These are phyloP conservation scores for Chloroclysta siterata DNA, from an alignment of 2,888 invertebrate genomes.

Conservation along the genomic window DNA sequence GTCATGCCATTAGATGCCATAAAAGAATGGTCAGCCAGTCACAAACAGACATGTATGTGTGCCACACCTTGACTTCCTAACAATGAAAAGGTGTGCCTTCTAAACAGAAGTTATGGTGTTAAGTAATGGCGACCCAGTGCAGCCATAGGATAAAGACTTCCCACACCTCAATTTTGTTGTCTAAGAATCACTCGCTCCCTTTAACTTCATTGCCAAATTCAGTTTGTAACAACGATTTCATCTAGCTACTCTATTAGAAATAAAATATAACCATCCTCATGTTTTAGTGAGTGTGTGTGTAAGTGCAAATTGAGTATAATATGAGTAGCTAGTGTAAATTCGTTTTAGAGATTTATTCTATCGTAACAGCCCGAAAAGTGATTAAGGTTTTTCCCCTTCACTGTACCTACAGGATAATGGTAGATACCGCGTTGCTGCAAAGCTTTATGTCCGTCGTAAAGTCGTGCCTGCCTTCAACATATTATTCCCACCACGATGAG, in stretches of 20 bases:
- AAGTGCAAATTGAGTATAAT: neutral
- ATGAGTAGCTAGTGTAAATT: neutral
- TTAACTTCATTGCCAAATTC: neutral
- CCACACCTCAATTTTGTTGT: neutral
- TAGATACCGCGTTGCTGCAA: slow-evolving; percentile 44
- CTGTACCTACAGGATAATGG: slow-evolving; percentile 36
- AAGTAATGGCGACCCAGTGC: slow-evolving; percentile 59
- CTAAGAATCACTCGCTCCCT: neutral
- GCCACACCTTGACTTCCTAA: slow-evolving; percentile 61
- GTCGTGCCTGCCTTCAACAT: slow-evolving; percentile 49
- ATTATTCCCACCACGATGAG: slow-evolving; percentile 40
- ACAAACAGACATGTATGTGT: slow-evolving; percentile 57
- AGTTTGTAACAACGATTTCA: neutral
- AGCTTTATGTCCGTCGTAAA: slow-evolving; percentile 72
- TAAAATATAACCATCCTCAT: neutral
- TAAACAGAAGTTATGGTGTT: slow-evolving; percentile 77
- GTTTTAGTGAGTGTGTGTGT: neutral
- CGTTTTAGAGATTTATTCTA: neutral
- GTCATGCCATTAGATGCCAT: slow-evolving; percentile 50
- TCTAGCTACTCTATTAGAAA: neutral
- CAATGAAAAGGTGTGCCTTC: slow-evolving; percentile 59
- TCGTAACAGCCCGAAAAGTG: slow-evolving; percentile 7
- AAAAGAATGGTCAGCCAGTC: slow-evolving; percentile 43
- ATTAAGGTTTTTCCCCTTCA: slow-evolving; percentile 29
- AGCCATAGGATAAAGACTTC: slow-evolving; percentile 15